These are phyloP conservation scores for Aquatica leii DNA, from an alignment of 2,888 invertebrate species.

Conservation along the genomic window DNA sequence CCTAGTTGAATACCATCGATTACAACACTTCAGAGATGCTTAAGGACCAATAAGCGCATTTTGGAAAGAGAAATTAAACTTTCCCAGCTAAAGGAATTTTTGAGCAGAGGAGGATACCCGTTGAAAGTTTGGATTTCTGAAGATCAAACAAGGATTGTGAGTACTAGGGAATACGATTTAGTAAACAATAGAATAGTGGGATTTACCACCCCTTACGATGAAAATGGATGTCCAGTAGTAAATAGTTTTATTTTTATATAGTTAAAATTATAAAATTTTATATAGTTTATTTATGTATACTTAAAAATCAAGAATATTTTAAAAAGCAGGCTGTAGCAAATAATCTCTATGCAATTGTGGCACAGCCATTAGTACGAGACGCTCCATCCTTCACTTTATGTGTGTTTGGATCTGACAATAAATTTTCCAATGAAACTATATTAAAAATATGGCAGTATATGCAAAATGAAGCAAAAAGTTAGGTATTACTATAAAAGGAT, in stretches of 20 bases:
- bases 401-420: neutral
- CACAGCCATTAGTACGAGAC: neutral
- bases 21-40: neutral
- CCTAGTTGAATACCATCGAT: neutral
- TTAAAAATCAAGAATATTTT: neutral
- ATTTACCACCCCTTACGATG: neutral
- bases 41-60: neutral
- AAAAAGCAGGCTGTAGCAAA: neutral
- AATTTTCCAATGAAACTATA: neutral
- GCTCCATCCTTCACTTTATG: neutral
- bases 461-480: neutral
- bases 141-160: neutral
- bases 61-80: neutral
- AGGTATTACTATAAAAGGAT: neutral
- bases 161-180: neutral
- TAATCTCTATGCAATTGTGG: neutral
- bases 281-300: too few species aligned
- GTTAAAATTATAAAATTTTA: too few species aligned
- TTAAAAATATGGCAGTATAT: neutral
- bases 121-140: conserved; percentile 2
- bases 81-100: neutral
- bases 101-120: neutral
- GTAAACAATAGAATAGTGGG: neutral
- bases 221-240: neutral
- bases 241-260: neutral